Percentiles rank a stretch among this genome's conserved stretches.
These are phyloP conservation scores for Diplolepis rosae DNA, from an alignment of 2,888 invertebrate species.

Conservation along the genomic window DNA sequence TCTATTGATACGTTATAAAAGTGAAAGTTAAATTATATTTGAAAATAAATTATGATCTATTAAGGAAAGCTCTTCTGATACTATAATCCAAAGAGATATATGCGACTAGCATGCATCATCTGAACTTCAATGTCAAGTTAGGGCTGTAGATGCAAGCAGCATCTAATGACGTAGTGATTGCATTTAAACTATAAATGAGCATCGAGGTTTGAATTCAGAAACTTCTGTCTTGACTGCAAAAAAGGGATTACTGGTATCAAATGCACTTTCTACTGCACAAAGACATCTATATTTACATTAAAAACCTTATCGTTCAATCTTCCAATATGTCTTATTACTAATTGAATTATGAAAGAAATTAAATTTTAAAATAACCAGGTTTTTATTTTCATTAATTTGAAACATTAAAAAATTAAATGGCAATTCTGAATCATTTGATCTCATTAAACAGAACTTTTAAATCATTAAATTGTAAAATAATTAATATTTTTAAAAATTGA, in stretches of 20 bases:
- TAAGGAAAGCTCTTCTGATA: background rate
- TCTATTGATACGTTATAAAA: no score
- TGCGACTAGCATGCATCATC: background rate
- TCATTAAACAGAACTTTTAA: no score
- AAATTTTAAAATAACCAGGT: no score
- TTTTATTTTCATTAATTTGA: no score
- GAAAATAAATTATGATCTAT: background rate
- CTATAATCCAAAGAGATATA: background rate
- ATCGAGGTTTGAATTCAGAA: background rate
- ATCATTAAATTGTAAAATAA: no score
- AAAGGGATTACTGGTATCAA: background rate
- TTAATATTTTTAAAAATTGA: no score
- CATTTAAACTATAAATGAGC: background rate
- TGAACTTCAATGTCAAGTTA: background rate
- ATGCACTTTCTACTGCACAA: background rate
- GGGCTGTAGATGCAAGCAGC: background rate
- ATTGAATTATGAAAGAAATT: no score
- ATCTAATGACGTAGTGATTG: background rate
- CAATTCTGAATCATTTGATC: no score
- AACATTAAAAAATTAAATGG: no score
- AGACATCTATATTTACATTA: no score
- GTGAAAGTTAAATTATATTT: background rate
- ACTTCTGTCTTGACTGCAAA: background rate
- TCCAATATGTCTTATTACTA: no score
- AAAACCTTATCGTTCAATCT: no score